Percentiles rank a stretch among this genome's conserved stretches.
These are phyloP conservation scores for Calonectris borealis DNA, from an alignment of 2,113 vertebrate species.

Conservation along the genomic window DNA sequence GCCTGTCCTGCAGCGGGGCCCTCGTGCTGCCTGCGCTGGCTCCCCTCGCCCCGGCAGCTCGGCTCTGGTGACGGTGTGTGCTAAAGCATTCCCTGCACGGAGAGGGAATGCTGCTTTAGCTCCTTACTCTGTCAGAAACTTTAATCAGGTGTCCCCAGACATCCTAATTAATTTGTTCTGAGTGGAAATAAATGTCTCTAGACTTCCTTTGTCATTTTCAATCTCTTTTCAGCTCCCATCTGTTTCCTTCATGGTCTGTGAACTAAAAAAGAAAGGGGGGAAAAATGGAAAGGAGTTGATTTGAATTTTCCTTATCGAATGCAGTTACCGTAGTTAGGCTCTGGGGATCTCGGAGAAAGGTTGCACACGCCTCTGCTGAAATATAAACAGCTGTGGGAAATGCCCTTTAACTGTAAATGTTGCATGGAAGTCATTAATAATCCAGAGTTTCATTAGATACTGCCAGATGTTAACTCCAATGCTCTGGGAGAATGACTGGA, in stretches of 20 bases:
- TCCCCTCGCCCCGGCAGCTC: neutral
- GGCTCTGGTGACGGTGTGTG: neutral
- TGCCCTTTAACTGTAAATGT: conserved; percentile 50
- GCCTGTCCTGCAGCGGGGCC: neutral
- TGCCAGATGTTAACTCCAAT: neutral
- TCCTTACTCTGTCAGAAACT: neutral
- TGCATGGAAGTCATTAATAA: conserved; percentile 47
- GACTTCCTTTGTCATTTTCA: conserved; percentile 60
- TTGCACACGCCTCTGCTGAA: conserved; percentile 18
- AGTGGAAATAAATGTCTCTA: conserved; percentile 57
- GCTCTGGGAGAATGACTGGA: neutral
- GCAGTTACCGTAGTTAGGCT: conserved; percentile 10
- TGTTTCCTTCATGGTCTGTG: conserved; percentile 58
- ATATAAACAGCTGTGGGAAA: conserved; percentile 62
- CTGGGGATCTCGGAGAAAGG: conserved; percentile 61
- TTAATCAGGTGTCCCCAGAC: conserved; percentile 50
- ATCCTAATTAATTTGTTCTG: conserved; percentile 62
- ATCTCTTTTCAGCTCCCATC: conserved; percentile 60
- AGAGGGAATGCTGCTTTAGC: neutral
- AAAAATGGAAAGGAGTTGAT: neutral
- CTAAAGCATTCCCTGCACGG: neutral
- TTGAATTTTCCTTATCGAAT: conserved; percentile 59
- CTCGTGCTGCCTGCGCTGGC: neutral
- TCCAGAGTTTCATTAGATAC: neutral
- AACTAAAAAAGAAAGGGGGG: conserved; percentile 3